Percentiles rank a stretch among this genome's conserved stretches.
phyloP scores from a whole-genome alignment of 1,140 invertebrate genomes.

The Monomorium pharaonis region DNA sequence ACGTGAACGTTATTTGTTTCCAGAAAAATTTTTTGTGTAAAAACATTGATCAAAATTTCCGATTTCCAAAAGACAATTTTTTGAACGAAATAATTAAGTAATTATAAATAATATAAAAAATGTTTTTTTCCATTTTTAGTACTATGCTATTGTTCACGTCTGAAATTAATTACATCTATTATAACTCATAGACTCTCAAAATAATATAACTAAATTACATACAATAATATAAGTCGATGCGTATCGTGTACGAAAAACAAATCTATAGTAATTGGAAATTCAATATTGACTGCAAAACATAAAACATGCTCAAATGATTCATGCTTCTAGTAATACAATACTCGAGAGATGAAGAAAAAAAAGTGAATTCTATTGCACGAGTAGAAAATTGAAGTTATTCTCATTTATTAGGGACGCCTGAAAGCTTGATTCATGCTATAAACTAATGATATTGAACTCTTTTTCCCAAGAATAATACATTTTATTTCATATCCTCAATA shows the following conservation, averaged over 20 bases:
- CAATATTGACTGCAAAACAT: background rate
- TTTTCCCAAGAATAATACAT: background rate
- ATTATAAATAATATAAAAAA: background rate
- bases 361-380: background rate
- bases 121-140: background rate
- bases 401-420: background rate
- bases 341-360: background rate
- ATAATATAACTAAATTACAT: background rate
- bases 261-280: slow-evolving; percentile 29
- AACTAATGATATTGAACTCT: background rate
- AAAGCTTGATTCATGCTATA: background rate
- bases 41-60: background rate
- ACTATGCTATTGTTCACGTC: background rate
- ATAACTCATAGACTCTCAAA: background rate
- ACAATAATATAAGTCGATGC: background rate
- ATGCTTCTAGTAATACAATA: slow-evolving; percentile 9
- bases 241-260: background rate
- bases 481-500: slow-evolving; percentile 8
- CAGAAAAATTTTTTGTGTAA: background rate
- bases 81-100: background rate
- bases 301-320: background rate
- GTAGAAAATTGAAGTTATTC: background rate
- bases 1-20: background rate
- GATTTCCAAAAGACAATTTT: background rate
- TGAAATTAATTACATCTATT: background rate